Evolutionary conservation across 2,113 vertebrate genomes (phyloP).

Genomic region (Rutilus rutilus): DNA sequence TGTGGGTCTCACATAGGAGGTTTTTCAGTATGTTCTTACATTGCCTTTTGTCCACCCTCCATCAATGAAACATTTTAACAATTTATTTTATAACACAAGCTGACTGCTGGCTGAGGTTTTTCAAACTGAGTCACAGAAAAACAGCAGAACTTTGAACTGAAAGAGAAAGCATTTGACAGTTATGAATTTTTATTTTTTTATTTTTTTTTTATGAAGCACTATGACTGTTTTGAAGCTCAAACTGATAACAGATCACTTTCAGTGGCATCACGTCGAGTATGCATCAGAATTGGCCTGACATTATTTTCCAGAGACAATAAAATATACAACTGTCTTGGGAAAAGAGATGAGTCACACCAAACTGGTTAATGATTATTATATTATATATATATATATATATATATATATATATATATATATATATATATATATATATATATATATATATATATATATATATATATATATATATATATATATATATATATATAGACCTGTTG

Average conservation of each 20-base stretch:
- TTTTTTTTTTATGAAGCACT: background rate
- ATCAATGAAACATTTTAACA: constrained; percentile 9
- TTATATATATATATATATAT: no score
- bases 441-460: no score
- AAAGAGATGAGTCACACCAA: background rate
- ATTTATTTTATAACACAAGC: background rate
- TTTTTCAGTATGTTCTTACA: background rate
- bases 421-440: no score
- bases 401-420: no score
- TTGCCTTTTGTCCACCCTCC: background rate
- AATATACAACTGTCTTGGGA: background rate
- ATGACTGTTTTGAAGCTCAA: background rate
- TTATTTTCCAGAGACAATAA: constrained; percentile 3
- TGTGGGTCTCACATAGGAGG: background rate
- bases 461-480: no score
- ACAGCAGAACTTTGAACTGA: background rate
- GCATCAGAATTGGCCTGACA: constrained; percentile 11
- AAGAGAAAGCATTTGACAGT: background rate
- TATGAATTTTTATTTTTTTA: no score
- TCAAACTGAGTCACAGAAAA: background rate
- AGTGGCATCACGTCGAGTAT: background rate
- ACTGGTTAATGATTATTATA: background rate
- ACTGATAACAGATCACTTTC: background rate
- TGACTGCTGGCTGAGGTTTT: background rate
- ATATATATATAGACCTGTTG: background rate